A percentile compares a stretch with the other conserved stretches of the same genome.
Conservation (phyloP, 2,113 vertebrate species). For the Neotragus pygmaeus region DNA sequence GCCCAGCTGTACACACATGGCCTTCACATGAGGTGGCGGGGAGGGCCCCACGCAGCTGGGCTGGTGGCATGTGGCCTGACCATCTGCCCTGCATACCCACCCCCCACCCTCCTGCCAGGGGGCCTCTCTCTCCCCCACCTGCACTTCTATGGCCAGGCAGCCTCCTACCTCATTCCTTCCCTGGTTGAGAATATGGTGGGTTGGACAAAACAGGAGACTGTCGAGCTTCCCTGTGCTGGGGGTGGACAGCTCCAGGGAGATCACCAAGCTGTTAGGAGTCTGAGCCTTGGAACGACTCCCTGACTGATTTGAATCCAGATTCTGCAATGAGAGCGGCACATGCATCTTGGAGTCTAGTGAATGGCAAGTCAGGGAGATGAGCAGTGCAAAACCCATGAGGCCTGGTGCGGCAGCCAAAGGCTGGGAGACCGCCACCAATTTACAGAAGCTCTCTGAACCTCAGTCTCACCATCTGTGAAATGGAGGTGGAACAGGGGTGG, state of each 20-base stretch:
- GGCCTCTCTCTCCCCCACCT: background rate
- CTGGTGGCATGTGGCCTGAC: conserved; percentile 34
- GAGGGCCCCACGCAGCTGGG: conserved; percentile 48
- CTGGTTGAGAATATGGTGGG: background rate
- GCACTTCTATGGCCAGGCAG: background rate
- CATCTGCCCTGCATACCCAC: conserved; percentile 30
- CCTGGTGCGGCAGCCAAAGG: rapidly evolving
- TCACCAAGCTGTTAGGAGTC: background rate
- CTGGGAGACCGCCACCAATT: background rate
- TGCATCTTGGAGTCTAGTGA: background rate
- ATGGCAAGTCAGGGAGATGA: rapidly evolving
- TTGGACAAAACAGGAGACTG: background rate
- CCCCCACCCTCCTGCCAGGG: background rate
- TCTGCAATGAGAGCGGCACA: background rate
- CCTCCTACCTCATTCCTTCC: background rate
- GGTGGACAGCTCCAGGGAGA: background rate
- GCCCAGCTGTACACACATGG: conserved; percentile 66
- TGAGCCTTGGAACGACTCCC: background rate
- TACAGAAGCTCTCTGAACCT: background rate
- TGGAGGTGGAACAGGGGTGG: no score
- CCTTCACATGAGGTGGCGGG: background rate
- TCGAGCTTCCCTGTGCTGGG: background rate
- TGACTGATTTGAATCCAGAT: background rate
- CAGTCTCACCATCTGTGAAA: background rate
- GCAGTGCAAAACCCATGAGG: background rate